These are phyloP conservation scores for Eupithecia subfuscata DNA, from an alignment of 2,888 invertebrate genomes.

Conservation along the genomic window DNA sequence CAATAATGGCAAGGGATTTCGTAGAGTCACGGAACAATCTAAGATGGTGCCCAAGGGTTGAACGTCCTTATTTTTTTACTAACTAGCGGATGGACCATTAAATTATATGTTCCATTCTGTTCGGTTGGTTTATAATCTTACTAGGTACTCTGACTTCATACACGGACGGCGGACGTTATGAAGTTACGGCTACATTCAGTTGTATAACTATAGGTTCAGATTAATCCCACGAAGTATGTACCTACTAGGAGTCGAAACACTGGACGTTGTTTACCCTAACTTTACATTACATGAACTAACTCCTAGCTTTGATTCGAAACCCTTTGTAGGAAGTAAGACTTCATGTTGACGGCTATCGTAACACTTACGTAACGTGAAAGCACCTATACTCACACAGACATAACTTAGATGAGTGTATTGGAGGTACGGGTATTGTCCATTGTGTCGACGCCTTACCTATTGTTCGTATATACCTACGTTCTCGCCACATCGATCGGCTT, in stretches of 20 bases:
- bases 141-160: background rate
- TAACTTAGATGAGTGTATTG: slow-evolving; percentile 73
- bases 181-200: background rate
- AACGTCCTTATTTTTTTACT: no score
- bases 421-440: slow-evolving; percentile 79
- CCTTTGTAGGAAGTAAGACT: slow-evolving; percentile 46
- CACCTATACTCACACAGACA: slow-evolving; percentile 66
- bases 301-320: slow-evolving; percentile 36
- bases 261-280: slow-evolving; percentile 37
- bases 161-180: background rate
- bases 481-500: slow-evolving; percentile 64
- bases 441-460: slow-evolving; percentile 77
- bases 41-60: no score
- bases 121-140: background rate
- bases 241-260: slow-evolving; percentile 30
- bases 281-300: slow-evolving; percentile 39
- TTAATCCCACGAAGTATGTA: slow-evolving; percentile 12
- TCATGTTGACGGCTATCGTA: slow-evolving; percentile 45
- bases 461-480: slow-evolving; percentile 70
- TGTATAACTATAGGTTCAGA: slow-evolving; percentile 11
- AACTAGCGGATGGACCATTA: background rate
- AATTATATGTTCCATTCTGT: background rate
- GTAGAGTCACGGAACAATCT: no score
- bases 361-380: slow-evolving; percentile 66
- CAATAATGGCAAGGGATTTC: no score